Evolutionary conservation across 2,888 invertebrate species (phyloP).

Genomic region (Sturmia bella): DNA sequence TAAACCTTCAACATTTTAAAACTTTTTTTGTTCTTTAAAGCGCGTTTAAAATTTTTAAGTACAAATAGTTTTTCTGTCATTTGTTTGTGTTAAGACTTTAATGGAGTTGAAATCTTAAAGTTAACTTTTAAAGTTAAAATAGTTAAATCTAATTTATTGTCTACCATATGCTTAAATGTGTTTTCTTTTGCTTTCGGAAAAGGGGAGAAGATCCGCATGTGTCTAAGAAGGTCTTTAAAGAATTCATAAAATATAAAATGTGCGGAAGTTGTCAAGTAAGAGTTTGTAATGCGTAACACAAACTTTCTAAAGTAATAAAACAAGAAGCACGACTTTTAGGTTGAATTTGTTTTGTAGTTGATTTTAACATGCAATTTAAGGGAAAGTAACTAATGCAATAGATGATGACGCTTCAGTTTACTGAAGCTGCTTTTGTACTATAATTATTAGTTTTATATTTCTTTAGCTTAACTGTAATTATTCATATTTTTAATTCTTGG

Average conservation of each 20-base stretch:
- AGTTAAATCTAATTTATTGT: constrained; percentile 14
- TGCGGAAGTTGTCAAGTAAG: constrained; percentile 24
- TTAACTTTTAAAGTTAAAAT: constrained; percentile 6
- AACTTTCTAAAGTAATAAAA: constrained; percentile 19
- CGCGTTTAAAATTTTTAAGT: constrained; percentile 46
- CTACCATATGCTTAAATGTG: background rate
- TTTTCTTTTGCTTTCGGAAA: constrained; percentile 10
- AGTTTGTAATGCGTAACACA: background rate
- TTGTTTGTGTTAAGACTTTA: background rate
- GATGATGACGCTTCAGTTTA: too few relatives aligned
- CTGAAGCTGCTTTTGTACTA: too few relatives aligned
- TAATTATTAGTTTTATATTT: too few relatives aligned
- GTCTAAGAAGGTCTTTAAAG: background rate
- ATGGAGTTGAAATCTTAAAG: constrained; percentile 6
- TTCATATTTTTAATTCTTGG: too few relatives aligned
- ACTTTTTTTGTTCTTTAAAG: constrained; percentile 1
- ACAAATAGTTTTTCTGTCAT: constrained; percentile 2
- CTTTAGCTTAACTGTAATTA: too few relatives aligned
- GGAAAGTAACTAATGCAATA: background rate
- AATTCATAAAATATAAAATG: background rate
- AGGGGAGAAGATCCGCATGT: background rate
- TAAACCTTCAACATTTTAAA: background rate
- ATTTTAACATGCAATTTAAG: background rate
- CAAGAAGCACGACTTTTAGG: background rate
- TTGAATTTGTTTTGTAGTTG: background rate